Evolutionary conservation across 2,113 vertebrate species (phyloP).

Genomic region (Sander vitreus): DNA sequence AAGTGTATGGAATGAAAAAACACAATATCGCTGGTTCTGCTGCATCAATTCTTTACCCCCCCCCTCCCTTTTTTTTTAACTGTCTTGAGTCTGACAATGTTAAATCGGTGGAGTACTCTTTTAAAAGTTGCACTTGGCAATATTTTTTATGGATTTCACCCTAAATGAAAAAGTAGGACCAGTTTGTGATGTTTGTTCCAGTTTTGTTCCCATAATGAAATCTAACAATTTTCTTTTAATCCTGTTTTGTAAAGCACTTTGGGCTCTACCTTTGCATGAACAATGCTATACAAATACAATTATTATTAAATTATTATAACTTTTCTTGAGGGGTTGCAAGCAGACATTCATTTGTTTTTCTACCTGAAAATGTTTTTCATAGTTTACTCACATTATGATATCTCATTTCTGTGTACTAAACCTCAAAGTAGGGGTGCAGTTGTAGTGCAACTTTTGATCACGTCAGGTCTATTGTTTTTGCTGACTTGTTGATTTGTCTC

Average conservation of each 20-base stretch:
- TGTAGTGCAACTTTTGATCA: neutral
- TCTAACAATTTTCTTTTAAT: neutral
- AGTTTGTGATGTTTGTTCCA: no score
- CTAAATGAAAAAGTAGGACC: no score
- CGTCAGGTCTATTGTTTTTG: neutral
- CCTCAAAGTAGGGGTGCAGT: neutral
- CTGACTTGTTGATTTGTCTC: slow-evolving; percentile 2
- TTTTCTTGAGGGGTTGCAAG: neutral
- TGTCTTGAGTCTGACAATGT: no score
- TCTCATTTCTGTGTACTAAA: neutral
- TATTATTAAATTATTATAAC: neutral
- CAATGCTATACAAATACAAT: neutral
- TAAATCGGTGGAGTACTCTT: no score
- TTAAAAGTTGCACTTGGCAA: no score
- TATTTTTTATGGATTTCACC: no score
- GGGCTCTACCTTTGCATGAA: neutral
- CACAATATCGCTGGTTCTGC: no score
- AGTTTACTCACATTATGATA: neutral
- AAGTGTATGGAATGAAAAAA: no score
- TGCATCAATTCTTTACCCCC: no score
- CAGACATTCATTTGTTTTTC: neutral
- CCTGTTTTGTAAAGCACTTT: neutral
- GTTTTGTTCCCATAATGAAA: no score
- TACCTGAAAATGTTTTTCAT: neutral
- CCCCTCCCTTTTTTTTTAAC: no score